These are phyloP conservation scores for Hyperoodon ampullatus DNA, from an alignment of 2,113 vertebrate genomes.

Conservation along the genomic window DNA sequence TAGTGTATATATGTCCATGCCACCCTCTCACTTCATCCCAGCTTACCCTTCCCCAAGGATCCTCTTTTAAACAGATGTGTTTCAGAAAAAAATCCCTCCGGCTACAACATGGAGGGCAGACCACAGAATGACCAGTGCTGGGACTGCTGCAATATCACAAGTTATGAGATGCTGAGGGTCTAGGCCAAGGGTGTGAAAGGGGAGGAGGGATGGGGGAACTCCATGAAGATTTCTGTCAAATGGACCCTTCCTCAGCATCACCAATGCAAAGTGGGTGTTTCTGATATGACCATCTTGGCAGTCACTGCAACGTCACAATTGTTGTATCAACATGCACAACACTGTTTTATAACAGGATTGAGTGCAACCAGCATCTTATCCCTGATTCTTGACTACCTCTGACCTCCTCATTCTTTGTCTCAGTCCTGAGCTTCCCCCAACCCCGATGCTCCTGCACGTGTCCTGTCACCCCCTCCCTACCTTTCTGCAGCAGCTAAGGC, in stretches of 20 bases:
- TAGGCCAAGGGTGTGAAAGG: neutral
- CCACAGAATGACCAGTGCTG: neutral
- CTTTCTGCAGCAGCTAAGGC: neutral
- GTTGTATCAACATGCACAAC: neutral
- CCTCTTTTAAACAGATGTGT: neutral
- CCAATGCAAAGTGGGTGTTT: neutral
- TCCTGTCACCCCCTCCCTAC: rapidly evolving
- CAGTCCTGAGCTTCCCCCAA: neutral
- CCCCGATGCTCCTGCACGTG: neutral
- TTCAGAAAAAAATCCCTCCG: neutral
- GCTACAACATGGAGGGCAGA: neutral
- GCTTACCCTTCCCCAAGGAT: too few relatives aligned
- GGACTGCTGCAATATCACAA: neutral
- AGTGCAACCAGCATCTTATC: neutral
- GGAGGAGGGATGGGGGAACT: neutral
- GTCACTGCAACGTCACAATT: neutral
- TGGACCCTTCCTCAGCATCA: neutral
- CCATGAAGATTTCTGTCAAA: neutral
- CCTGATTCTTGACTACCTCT: neutral
- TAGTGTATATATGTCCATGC: too few relatives aligned
- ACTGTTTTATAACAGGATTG: neutral
- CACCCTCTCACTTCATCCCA: too few relatives aligned
- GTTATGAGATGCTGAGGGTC: neutral
- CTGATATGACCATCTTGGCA: neutral
- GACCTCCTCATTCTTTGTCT: neutral